Evolutionary conservation across 2,888 invertebrate species (phyloP), one percentile per base, ranked within the genome.

Genomic region (Lasioglossum villosulum): DNA sequence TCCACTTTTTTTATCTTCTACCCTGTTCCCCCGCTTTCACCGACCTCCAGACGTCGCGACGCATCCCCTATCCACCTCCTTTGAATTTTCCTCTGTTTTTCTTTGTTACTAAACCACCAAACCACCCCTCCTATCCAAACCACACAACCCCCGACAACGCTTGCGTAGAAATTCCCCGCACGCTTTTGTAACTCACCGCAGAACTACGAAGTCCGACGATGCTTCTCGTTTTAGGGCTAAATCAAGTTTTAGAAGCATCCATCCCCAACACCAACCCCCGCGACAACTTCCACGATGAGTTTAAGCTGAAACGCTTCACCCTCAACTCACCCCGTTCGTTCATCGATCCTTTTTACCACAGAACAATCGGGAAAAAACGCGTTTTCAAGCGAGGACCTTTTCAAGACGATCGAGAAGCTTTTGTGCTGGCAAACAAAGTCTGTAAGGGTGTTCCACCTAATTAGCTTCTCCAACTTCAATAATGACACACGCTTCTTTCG

Each of bases 181-280:
- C 83, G 83, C 78, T 87, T 82, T 72, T 77, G 59, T 78, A 83
- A 73, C 78, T 75, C 80, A 70, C 86, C 82, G 80, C 82, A 75
- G 80, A 75, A 66, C 82, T 39, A 78, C 75, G 5, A 80, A 78
- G 68, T 75, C 70, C 77, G 45, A 68, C 63, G 74, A 66, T 73
- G 77, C 52, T 77, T 59, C 63, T 74, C 56, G 45, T 84, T 80
- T 59, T 66, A 82, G 56, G 75, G 56, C 75, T 72, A 79, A 80
- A 88, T 86, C 88, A 79, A 88, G 82, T 88, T 88, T 83, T 56
- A 86, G 75, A 80, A 78, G 63, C 80, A 73, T 85, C 78, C 52
- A 81, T 27, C 77, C 79, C 72, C 45, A 39, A 14, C 72, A 34
- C 80, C 39, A 19, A 39, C 77, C 70, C 37, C 30, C 19, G 27